Percentiles rank a stretch among this genome's conserved stretches.
These are phyloP conservation scores for Desoria tigrina DNA, from an alignment of 2,888 invertebrate species.

Conservation along the genomic window DNA sequence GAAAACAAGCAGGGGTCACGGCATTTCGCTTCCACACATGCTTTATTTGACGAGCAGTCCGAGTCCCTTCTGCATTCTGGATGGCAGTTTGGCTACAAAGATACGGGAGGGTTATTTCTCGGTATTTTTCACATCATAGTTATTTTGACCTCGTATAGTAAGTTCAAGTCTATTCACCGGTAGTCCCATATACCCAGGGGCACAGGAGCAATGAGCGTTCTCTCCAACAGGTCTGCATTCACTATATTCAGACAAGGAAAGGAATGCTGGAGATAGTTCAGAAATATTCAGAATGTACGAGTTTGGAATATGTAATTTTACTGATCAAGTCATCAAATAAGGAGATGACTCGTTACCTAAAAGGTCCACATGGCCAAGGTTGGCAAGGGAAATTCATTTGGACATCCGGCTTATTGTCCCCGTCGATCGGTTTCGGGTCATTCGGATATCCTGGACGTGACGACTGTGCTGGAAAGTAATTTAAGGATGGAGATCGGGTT, in stretches of 20 bases:
- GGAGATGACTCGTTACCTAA: constrained; percentile 18
- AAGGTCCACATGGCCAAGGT: constrained; percentile 43
- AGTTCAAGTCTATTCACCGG: constrained; percentile 24
- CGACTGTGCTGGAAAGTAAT: constrained; percentile 30
- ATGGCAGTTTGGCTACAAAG: constrained; percentile 33
- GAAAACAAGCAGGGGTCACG: constrained; percentile 29
- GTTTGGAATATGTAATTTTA: too few relatives aligned
- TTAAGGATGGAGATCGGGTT: constrained; percentile 22
- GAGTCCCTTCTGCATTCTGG: constrained; percentile 31
- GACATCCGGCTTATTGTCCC: too few relatives aligned
- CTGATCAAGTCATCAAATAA: too few relatives aligned
- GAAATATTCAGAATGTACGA: too few relatives aligned
- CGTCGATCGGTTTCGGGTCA: too few relatives aligned
- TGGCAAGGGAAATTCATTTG: constrained; percentile 20
- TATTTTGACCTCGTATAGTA: too few relatives aligned
- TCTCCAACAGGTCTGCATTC: constrained; percentile 40
- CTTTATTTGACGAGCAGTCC: constrained; percentile 26
- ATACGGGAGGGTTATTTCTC: constrained; percentile 2
- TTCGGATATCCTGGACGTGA: too few relatives aligned
- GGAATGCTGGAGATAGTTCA: not conserved
- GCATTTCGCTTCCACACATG: constrained; percentile 36
- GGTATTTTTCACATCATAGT: too few relatives aligned
- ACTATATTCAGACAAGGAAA: constrained; percentile 13
- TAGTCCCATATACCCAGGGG: constrained; percentile 29
- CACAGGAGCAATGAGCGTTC: constrained; percentile 39